phyloP scores from a whole-genome alignment of 2,113 vertebrate genomes.

The Vimba vimba region DNA sequence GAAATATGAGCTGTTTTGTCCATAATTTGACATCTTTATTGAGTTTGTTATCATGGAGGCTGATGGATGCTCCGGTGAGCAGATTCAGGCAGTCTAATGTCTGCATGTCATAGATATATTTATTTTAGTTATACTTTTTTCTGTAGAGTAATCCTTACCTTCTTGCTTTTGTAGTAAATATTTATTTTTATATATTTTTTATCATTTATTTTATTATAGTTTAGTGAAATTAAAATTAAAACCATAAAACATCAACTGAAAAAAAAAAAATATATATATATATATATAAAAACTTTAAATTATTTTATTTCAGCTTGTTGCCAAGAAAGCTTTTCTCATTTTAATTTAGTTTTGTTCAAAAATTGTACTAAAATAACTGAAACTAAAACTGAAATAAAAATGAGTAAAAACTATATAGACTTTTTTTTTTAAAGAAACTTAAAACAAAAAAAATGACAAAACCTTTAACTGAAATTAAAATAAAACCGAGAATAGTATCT shows the following conservation, averaged over 20 bases:
- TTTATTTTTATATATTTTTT: no score
- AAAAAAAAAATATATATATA: neutral
- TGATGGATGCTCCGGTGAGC: neutral
- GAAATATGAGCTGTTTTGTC: neutral
- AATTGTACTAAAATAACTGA: neutral
- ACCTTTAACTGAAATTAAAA: no score
- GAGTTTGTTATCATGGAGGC: neutral
- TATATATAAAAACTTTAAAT: neutral
- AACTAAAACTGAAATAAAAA: neutral
- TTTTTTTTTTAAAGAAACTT: no score
- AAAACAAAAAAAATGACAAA: no score
- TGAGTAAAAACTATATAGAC: neutral
- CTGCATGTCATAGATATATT: neutral
- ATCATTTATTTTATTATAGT: neutral
- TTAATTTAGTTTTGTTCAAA: neutral
- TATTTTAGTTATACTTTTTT: neutral
- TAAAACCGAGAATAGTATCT: neutral
- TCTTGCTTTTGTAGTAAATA: neutral
- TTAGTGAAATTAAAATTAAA: no score
- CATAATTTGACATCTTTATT: neutral
- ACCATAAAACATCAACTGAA: neutral
- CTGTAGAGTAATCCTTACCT: no score
- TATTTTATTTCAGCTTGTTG: neutral
- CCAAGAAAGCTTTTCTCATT: no score
- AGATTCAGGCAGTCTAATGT: neutral